Evolutionary conservation across 2,797 vertebrate genomes (phyloP).

Genomic region (Valencia hispanica): DNA sequence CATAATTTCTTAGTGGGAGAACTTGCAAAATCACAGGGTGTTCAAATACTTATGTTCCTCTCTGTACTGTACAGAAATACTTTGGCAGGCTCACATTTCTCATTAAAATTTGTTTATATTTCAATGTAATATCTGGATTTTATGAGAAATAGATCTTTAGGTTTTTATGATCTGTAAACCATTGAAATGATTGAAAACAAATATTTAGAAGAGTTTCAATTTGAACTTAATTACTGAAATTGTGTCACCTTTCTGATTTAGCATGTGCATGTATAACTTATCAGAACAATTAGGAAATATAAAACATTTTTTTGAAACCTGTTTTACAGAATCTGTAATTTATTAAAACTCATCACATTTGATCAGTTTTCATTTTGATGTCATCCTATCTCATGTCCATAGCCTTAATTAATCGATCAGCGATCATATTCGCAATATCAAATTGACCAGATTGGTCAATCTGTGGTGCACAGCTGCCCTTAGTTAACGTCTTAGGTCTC

Average conservation of each 20-base stretch:
- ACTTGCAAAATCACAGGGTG: no score
- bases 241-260: background rate
- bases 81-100: background rate
- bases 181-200: no score
- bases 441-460: no score
- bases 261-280: background rate
- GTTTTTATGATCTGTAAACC: background rate
- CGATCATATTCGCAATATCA: no score
- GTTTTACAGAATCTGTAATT: background rate
- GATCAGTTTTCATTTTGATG: no score
- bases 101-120: background rate
- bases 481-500: background rate
- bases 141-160: background rate
- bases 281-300: background rate
- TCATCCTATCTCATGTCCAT: no score
- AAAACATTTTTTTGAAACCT: background rate
- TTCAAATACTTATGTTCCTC: no score
- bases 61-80: background rate
- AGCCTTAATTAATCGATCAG: no score
- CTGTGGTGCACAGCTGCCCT: background rate
- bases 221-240: background rate
- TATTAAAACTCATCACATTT: background rate
- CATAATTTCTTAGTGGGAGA: no score
- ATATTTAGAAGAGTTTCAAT: no score
- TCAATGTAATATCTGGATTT: background rate